A percentile compares a stretch with the other conserved stretches of the same genome.
Conservation (phyloP, 2,888 invertebrate species). For the Pantelozetes paolii region DNA sequence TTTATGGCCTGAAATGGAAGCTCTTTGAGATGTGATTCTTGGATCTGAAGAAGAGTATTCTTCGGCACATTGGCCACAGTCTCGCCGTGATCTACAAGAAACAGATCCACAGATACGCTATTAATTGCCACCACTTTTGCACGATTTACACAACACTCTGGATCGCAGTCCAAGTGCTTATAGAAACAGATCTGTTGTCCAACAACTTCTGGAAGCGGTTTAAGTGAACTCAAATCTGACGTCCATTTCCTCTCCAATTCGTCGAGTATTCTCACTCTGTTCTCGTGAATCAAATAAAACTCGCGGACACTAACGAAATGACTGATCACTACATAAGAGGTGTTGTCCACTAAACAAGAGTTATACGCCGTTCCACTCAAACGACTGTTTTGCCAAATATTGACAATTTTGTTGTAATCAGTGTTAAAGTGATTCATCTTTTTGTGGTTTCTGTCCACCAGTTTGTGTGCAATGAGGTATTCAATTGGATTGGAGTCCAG, state of each 20-base stretch:
- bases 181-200: constrained; percentile 14
- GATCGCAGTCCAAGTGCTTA: background rate
- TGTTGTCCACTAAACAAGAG: constrained; percentile 5
- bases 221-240: background rate
- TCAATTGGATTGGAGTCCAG: background rate
- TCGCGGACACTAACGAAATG: background rate
- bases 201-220: background rate
- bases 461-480: background rate
- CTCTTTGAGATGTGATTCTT: background rate
- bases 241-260: constrained; percentile 3
- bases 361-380: background rate
- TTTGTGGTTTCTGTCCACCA: background rate
- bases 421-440: background rate
- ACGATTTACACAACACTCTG: background rate
- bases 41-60: background rate
- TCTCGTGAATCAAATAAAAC: constrained; percentile 1
- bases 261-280: background rate
- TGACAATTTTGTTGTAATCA: background rate
- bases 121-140: background rate
- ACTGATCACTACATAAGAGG: background rate
- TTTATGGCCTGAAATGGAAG: constrained; percentile 39
- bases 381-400: constrained; percentile 14
- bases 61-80: background rate
- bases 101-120: background rate
- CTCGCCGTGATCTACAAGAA: constrained; percentile 28